Conservation (phyloP, 2,888 invertebrate genomes). For the Mimachlamys varia region DNA sequence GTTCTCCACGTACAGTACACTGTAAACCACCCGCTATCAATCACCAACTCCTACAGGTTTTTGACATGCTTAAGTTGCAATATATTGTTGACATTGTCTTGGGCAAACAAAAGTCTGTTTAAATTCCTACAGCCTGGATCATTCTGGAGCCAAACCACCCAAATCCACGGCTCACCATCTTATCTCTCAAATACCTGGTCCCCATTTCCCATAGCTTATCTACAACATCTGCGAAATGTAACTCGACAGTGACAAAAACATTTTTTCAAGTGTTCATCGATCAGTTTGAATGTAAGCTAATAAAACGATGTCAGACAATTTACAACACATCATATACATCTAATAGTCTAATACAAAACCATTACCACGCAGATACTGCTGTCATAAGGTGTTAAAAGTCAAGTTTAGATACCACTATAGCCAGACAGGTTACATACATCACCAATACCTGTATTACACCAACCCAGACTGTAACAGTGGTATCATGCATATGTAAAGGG, state of each 20-base stretch:
- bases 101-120: slow-evolving; percentile 34
- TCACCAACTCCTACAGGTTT: slow-evolving; percentile 8
- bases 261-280: slow-evolving; percentile 14
- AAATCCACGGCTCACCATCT: slow-evolving; percentile 3
- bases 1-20: no score
- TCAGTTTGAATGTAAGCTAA: neutral
- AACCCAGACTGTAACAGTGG: no score
- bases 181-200: slow-evolving; percentile 17
- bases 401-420: no score
- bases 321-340: neutral
- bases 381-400: no score
- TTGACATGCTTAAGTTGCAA: slow-evolving; percentile 34
- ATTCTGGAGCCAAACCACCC: neutral
- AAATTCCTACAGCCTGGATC: slow-evolving; percentile 13
- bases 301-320: neutral
- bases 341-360: neutral
- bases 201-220: neutral
- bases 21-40: neutral
- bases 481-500: no score
- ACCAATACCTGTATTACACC: no score
- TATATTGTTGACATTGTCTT: slow-evolving; percentile 33
- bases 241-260: slow-evolving; percentile 32
- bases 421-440: no score
- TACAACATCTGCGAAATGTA: neutral
- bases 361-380: neutral